Percentiles rank a stretch among this genome's conserved stretches.
phyloP scores from a whole-genome alignment of 2,797 vertebrate genomes.

The Coccyzus lansbergi region DNA sequence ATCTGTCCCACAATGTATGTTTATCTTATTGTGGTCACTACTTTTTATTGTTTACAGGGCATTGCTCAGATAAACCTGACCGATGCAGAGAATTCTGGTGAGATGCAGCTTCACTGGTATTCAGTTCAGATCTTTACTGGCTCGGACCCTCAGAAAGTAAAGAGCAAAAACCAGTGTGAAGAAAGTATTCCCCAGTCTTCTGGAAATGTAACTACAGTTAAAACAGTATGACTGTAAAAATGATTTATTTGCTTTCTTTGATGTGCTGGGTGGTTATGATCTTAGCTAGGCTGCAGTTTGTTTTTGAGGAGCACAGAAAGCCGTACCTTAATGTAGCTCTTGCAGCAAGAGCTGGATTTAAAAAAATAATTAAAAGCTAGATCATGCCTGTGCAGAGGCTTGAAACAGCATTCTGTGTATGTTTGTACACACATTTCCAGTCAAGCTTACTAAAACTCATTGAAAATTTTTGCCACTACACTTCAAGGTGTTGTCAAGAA shows the following conservation, averaged over 20 bases:
- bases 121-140: conserved; percentile 85
- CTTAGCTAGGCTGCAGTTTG: neutral
- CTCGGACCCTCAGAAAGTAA: conserved; percentile 73
- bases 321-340: neutral
- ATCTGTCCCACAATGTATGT: neutral
- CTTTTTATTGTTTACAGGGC: conserved; percentile 80
- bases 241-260: neutral
- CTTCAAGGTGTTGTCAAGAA: neutral
- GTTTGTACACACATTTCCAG: neutral
- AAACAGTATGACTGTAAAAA: conserved; percentile 55
- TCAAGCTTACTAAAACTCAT: neutral
- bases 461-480: neutral
- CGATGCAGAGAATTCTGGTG: conserved; percentile 82
- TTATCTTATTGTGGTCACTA: neutral
- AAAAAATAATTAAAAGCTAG: neutral
- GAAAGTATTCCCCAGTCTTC: conserved; percentile 60
- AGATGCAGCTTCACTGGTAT: conserved; percentile 94
- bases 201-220: conserved; percentile 71
- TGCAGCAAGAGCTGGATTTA: neutral
- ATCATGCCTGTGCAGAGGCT: neutral
- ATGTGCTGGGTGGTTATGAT: neutral
- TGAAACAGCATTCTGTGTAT: neutral
- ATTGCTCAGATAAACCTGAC: conserved; percentile 88
- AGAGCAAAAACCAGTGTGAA: conserved; percentile 69
- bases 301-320: neutral